Conservation (phyloP, 2,888 invertebrate species). For the Drosophila trichaetosa region DNA sequence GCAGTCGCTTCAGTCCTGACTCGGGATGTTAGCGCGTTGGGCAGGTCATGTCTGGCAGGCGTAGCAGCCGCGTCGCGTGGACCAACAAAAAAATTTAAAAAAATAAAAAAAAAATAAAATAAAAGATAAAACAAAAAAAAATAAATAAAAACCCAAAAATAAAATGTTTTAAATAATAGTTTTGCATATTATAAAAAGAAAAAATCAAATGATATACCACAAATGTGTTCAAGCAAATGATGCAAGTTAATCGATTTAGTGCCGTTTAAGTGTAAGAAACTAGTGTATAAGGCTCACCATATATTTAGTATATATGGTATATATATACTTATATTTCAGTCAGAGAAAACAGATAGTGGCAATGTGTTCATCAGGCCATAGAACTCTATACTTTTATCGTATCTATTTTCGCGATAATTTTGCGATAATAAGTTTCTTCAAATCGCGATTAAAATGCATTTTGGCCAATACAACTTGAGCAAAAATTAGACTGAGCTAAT, state of each 20-base stretch:
- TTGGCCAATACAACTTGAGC: slow-evolving; percentile 73
- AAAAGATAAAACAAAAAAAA: slow-evolving; percentile 28
- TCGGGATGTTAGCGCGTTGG: slow-evolving; percentile 85
- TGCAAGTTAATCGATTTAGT: slow-evolving; percentile 47
- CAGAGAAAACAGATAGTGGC: slow-evolving; percentile 42
- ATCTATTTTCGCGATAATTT: slow-evolving; percentile 84
- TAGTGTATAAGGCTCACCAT: slow-evolving; percentile 35
- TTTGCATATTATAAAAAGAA: slow-evolving; percentile 39
- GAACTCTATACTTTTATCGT: slow-evolving; percentile 75
- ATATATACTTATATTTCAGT: slow-evolving; percentile 44
- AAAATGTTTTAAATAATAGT: slow-evolving; percentile 26
- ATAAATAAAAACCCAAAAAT: slow-evolving; percentile 18
- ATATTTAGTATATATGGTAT: slow-evolving; percentile 33
- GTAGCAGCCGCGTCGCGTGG: slow-evolving; percentile 67
- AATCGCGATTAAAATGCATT: slow-evolving; percentile 83
- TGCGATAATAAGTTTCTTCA: slow-evolving; percentile 84
- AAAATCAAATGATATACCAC: slow-evolving; percentile 52
- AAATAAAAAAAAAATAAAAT: slow-evolving; percentile 24
- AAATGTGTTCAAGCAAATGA: slow-evolving; percentile 62
- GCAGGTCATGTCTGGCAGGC: slow-evolving; percentile 85
- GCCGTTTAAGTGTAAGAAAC: slow-evolving; percentile 47
- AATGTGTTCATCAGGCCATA: slow-evolving; percentile 82
- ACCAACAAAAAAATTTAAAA: slow-evolving; percentile 52
- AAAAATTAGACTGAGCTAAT: slow-evolving; percentile 60
- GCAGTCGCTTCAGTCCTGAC: slow-evolving; percentile 84